Conservation (phyloP, 1,140 invertebrate species). For the Popillia japonica region DNA sequence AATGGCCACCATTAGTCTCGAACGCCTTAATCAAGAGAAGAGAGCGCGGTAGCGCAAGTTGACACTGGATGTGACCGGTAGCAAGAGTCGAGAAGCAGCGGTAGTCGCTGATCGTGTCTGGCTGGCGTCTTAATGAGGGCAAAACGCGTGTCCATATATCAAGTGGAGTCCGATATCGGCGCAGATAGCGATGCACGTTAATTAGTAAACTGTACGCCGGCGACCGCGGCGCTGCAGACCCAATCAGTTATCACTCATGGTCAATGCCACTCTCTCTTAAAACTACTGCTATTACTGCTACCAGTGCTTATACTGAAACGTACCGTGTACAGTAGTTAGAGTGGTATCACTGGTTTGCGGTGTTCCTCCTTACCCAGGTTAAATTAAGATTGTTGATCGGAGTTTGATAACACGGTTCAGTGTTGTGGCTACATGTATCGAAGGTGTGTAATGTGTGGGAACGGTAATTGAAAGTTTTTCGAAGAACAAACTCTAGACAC, state of each 20-base stretch:
- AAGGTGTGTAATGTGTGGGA: constrained; percentile 43
- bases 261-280: constrained; percentile 34
- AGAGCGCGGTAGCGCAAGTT: constrained; percentile 38
- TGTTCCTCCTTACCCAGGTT: constrained; percentile 25
- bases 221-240: constrained; percentile 47
- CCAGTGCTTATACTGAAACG: constrained; percentile 7
- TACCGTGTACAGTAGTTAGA: not conserved
- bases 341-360: constrained; percentile 28
- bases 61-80: constrained; percentile 40
- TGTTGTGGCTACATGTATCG: constrained; percentile 41
- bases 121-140: constrained; percentile 55
- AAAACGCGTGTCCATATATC: constrained; percentile 55
- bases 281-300: constrained; percentile 20
- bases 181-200: constrained; percentile 52
- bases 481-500: not conserved
- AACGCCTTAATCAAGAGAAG: constrained; percentile 43
- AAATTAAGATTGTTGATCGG: constrained; percentile 44
- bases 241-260: constrained; percentile 48
- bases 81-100: constrained; percentile 42
- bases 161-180: constrained; percentile 47
- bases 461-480: constrained; percentile 41
- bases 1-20: constrained; percentile 42
- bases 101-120: constrained; percentile 50
- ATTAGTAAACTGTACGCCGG: constrained; percentile 54
- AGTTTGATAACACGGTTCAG: constrained; percentile 37